Percentiles rank a stretch among this genome's conserved stretches.
These are phyloP conservation scores for Drosophila colorata DNA, from an alignment of 2,888 invertebrate species.

Conservation along the genomic window DNA sequence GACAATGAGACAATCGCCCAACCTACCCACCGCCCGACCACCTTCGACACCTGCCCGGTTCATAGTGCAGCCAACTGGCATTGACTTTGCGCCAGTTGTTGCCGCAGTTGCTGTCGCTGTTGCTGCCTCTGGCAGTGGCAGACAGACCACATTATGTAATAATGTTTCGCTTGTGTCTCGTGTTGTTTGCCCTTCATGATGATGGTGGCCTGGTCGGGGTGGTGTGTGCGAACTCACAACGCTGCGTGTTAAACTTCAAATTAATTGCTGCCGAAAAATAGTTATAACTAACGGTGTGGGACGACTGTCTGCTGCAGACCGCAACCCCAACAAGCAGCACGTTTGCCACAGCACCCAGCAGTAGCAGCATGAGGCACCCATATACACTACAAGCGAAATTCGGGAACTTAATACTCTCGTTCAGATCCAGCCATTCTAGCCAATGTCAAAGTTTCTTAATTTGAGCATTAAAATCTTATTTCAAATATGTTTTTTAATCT, in stretches of 20 bases:
- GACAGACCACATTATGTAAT: conserved; percentile 60
- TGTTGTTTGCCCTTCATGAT: conserved; percentile 5
- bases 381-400: conserved; percentile 1
- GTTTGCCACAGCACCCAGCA: conserved; percentile 50
- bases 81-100: conserved; percentile 14
- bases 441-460: background rate
- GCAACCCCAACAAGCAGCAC: conserved; percentile 73
- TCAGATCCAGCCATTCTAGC: too few relatives aligned
- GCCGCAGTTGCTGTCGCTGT: conserved; percentile 9
- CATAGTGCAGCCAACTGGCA: conserved; percentile 24
- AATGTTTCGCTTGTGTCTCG: conserved; percentile 44
- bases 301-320: conserved; percentile 63
- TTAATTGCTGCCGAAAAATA: conserved; percentile 78
- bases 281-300: conserved; percentile 42
- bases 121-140: conserved; percentile 15
- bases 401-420: background rate
- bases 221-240: conserved; percentile 7
- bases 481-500: too few relatives aligned
- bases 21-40: background rate
- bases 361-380: conserved; percentile 6
- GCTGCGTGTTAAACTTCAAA: conserved; percentile 77
- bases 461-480: background rate
- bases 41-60: background rate
- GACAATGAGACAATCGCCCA: conserved; percentile 15
- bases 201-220: background rate